Evolutionary conservation across 2,113 vertebrate genomes (phyloP), one percentile per base, ranked within the genome.

Genomic region (Narcine bancroftii): DNA sequence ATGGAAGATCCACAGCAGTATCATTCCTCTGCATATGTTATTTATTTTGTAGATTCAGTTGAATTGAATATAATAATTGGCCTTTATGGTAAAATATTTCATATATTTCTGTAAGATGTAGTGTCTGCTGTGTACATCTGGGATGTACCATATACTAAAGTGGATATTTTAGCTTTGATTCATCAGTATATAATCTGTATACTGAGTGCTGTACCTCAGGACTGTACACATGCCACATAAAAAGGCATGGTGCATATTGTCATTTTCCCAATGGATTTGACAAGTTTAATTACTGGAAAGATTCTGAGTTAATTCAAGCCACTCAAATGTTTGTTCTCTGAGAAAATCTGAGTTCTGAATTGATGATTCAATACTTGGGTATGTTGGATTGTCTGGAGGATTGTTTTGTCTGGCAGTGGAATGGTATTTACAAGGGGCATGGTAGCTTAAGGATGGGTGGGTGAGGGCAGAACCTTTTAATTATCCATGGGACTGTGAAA

Each of bases 341-440:
- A 42, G 89, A 47, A 69, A 91, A 33, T 63, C 63, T 66, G 39
- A 69, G 24, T 45, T 69, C 47, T 42, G 65, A 91, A 91, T 91
- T 91, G 66, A 91, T 71, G 89, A 91, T 91, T 65, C 26, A 69
- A 91, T 26, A 45, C 39, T 66, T 45, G 87, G 87, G 63, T 11
- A 33, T 47, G 42, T 39, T 69, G 39, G 65, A 45, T 91, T 6
- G 65, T 47, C 65, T 71, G 21, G 33, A 91, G 42, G 24, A 69
- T 69, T 71, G 65, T 91, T 91, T 71, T 91, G 50, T 89, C 63
- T 91, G 87, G 87, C 42, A 71, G 26, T 17, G 10, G 39, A 91
- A 26, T 91, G 39, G 3, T 69, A 69, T 91, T 91, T 91, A 87
- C 60, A 63, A 91, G 66, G 89, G 65, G 39, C 89, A 91, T 91